Evolutionary conservation across 1,140 invertebrate genomes (phyloP), one percentile per base, ranked within the genome.

Genomic region (Penaeus japonicus): DNA sequence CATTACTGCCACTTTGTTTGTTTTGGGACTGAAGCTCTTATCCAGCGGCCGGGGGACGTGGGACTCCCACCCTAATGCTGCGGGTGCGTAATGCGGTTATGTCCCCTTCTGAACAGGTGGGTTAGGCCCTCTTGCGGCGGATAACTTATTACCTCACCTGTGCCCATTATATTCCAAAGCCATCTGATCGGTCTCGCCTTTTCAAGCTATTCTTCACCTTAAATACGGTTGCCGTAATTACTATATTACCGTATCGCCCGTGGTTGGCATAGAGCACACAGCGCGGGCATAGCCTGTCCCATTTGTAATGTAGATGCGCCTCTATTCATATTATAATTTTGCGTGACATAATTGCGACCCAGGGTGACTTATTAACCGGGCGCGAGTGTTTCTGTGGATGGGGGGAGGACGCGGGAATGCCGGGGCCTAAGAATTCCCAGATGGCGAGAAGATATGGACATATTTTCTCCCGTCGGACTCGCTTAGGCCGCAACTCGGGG

Each of bases 161-260:
- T 86, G 54, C 84, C 84, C 84, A 86, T 86, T 86, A 77, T 86
- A 86, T 86, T 86, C 84, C 73, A 86, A 86, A 86, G 79, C 84
- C 84, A 86, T 86, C 84, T 59, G 84, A 86, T 86, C 79, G 79
- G 79, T 86, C 84, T 86, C 84, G 84, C 84, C 84, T 86, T 73
- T 55, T 59, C 84, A 86, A 86, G 84, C 75, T 47, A 86, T 80
- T 86, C 59, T 86, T 86, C 84, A 78, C 84, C 84, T 80, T 86
- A 79, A 57, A 62, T 79, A 86, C 75, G 73, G 54, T 30, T 86
- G 53, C 39, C 47, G 75, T 86, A 79, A 86, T 86, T 79, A 86
- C 84, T 86, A 80, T 86, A 86, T 86, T 86, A 86, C 84, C 55
- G n/a, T 86, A 79, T 80, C 75, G 24, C 27, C 55, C 4, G 27